A percentile compares a stretch with the other conserved stretches of the same genome.
These are phyloP conservation scores for Chloropsis cyanopogon DNA, from an alignment of 2,113 vertebrate genomes.

Conservation along the genomic window DNA sequence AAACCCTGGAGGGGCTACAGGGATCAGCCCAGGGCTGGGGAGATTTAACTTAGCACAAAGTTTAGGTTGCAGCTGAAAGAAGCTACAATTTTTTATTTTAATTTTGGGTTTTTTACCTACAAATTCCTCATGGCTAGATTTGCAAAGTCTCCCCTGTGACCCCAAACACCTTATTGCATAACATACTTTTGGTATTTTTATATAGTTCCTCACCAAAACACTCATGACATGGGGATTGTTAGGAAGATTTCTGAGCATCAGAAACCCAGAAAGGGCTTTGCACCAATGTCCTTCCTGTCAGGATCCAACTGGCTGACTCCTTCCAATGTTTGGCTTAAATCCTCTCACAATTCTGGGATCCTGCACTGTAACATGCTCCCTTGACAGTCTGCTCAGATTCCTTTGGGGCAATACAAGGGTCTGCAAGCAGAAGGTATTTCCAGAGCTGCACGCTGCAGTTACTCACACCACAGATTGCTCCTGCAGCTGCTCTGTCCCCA, in stretches of 20 bases:
- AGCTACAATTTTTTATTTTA: neutral
- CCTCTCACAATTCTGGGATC: neutral
- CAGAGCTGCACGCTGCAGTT: neutral
- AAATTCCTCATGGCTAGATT: neutral
- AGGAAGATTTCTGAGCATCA: neutral
- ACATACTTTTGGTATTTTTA: neutral
- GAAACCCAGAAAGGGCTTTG: neutral
- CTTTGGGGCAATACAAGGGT: neutral
- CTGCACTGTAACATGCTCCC: neutral
- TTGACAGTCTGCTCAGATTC: neutral
- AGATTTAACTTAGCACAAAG: slow-evolving; percentile 52
- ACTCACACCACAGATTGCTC: neutral
- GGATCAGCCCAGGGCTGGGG: slow-evolving; percentile 32
- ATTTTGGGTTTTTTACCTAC: neutral
- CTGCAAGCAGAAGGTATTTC: neutral
- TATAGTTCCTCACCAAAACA: neutral
- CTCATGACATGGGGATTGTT: neutral
- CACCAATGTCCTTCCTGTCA: neutral
- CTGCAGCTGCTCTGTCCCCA: neutral
- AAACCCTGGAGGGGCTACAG: slow-evolving; percentile 48
- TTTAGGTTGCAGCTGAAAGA: slow-evolving; percentile 42
- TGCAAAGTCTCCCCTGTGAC: neutral
- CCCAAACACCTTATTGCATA: neutral
- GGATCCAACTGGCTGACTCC: neutral
- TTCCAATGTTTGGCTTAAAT: neutral